phyloP scores from a whole-genome alignment of 1,140 invertebrate genomes.

The Saccostrea cuccullata region DNA sequence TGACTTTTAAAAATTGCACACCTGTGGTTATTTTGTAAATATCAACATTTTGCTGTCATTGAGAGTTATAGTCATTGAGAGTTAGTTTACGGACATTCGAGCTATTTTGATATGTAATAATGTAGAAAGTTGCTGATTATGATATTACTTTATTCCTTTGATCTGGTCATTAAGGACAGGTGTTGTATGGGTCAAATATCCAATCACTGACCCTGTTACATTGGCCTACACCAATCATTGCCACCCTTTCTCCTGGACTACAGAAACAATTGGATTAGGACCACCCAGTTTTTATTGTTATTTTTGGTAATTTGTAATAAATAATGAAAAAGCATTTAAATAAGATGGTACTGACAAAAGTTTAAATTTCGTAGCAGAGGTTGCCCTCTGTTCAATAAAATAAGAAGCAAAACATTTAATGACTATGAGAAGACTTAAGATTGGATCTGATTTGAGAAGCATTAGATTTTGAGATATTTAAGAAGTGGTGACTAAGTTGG shows the following conservation, averaged over 20 bases:
- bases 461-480: conserved; percentile 27
- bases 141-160: conserved; percentile 7
- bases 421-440: background rate
- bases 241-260: background rate
- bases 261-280: background rate
- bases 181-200: background rate
- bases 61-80: background rate
- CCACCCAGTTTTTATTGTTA: conserved; percentile 4
- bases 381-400: background rate
- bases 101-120: conserved; percentile 18
- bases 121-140: conserved; percentile 23
- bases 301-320: background rate
- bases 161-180: background rate
- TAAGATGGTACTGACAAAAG: background rate
- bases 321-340: background rate
- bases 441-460: conserved; percentile 19
- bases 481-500: conserved; percentile 27
- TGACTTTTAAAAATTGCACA: conserved; percentile 2
- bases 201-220: background rate
- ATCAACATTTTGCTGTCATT: background rate
- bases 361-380: background rate
- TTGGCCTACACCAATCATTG: too few species aligned
- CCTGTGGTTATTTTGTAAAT: background rate
- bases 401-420: background rate
- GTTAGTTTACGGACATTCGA: background rate